Base-by-base conservation (phyloP, 1,140 invertebrate genomes). In the Caenorhabditis brenneri region DNA sequence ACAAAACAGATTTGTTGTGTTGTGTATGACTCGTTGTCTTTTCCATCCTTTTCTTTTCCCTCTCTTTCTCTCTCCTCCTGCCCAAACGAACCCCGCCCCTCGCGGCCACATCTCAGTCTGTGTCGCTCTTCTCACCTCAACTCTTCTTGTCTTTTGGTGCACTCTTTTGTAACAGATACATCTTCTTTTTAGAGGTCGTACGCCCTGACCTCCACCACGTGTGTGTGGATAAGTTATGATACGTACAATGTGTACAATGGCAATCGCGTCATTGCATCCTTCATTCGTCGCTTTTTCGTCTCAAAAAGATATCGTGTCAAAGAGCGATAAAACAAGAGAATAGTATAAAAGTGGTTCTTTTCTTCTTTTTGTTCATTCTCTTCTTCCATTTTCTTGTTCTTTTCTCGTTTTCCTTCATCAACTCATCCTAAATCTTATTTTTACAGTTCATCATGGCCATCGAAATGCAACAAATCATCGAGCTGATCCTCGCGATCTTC, bases 381-480 rank as follows among this genome's bases (percentile, higher is more conserved):
- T 22, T 24, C 6, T 42, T 42, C 36, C 33, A 12, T 46, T 22
- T 46, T 31, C 15, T 74, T 15, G 19, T 16, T 19, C 36, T 65
- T 65, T 19, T 16, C 16, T n/a, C 31, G 10, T 10, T 36, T 65
- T 29, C 49, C 27, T 55, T 55, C 5, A 36, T 15, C 15, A 36
- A 65, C 29, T n/a, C 31, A n/a, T 19, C 24, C 27, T 15, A 46
- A 39, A 74, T 5, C 3, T 24, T 9, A 39, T 5, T 65, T 42
- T 65, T 60, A 27, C 55, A 60, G 80, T 55, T 29, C 80, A 81
- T 33, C 53, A 86, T 86, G 85, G 85, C 85, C 29, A 86, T 86
- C 82, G 85, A 86, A 84, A 80, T 86, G 58, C 85, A 86, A 31
- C 85, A 86, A 80, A 86, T 86, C 85, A 86, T 86, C 84, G 85